Base-by-base conservation (phyloP, 2,797 vertebrate species). In the Sebastes oblongus region DNA sequence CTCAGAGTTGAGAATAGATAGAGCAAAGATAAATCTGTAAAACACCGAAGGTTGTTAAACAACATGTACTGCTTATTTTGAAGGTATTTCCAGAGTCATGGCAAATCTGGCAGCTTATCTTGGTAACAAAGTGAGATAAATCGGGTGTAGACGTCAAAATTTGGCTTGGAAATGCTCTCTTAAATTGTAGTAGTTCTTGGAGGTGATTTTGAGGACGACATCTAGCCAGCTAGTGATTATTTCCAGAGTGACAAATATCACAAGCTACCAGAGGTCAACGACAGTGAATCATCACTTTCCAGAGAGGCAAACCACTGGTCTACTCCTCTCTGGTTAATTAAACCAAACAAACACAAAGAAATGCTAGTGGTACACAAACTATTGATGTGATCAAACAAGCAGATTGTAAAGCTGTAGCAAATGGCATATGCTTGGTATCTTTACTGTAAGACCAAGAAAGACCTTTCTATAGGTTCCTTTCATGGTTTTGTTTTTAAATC, bases 281-380 rank as follows among this genome's bases (percentile, higher is more conserved):
- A 39, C 12, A 39, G 34, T 86, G 84, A 87, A 65, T 86, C 81
- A 80, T 80, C 66, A 46, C 10, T 42, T 14, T 68, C 9, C 32
- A 42, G 13, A 9, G 30, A 66, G 34, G 50, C 3, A 22, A 54
- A 59, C 54, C 29, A 64, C 55, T 68, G 32, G 9, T 46, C 10
- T 46, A 3, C 42, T 71, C 3, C 30, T 34, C 10, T 24, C 9
- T 32, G 1, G 39, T 66, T 30, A 27, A 39, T 52, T 20, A 1
- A 8, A 6, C 18, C 4, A 16, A 39, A 59, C 42, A 39, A 39
- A 39, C 36, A 39, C 36, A 39, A 60, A 4, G 20, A 39, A 39
- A 39, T 14, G 36, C 36, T 39, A 39, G 36, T 39, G 39, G 13
- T 59, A n/a, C 7, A 50, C 46, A 30, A 10, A 34, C 6, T 11